phyloP scores from a whole-genome alignment of 2,113 vertebrate species.

The Orthonyx spaldingii region DNA sequence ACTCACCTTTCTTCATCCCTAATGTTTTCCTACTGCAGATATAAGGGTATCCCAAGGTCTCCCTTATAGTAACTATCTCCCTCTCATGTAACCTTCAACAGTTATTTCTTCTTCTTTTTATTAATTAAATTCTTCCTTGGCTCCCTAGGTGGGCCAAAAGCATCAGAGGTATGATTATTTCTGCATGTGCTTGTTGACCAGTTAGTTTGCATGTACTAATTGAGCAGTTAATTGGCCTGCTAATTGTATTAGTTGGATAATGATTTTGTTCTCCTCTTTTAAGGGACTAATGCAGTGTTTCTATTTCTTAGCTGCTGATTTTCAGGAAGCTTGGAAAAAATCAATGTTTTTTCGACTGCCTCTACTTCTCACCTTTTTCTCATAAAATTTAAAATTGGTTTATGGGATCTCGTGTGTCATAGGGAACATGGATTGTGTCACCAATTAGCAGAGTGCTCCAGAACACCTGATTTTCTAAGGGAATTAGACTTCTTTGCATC shows the following conservation, averaged over 20 bases:
- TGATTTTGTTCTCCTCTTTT: neutral
- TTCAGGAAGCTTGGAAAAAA: neutral
- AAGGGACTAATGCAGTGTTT: neutral
- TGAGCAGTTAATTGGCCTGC: neutral
- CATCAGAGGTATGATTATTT: neutral
- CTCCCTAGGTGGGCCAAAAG: neutral
- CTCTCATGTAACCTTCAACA: neutral
- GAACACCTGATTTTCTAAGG: neutral
- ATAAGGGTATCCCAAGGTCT: neutral
- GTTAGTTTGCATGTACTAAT: neutral
- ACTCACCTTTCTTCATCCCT: neutral
- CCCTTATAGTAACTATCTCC: rapidly evolving
- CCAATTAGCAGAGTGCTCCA: neutral
- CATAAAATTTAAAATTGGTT: neutral
- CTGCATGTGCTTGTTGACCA: neutral
- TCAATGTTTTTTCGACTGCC: neutral
- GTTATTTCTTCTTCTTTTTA: neutral
- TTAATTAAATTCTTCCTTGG: neutral
- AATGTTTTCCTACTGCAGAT: neutral
- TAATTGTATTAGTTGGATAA: neutral
- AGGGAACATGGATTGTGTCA: neutral
- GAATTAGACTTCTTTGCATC: neutral
- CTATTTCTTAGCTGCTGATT: neutral
- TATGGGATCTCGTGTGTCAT: rapidly evolving
- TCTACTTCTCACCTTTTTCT: neutral